A percentile compares a stretch with the other conserved stretches of the same genome.
phyloP scores from a whole-genome alignment of 2,113 vertebrate genomes.

The Nothocercus julius region DNA sequence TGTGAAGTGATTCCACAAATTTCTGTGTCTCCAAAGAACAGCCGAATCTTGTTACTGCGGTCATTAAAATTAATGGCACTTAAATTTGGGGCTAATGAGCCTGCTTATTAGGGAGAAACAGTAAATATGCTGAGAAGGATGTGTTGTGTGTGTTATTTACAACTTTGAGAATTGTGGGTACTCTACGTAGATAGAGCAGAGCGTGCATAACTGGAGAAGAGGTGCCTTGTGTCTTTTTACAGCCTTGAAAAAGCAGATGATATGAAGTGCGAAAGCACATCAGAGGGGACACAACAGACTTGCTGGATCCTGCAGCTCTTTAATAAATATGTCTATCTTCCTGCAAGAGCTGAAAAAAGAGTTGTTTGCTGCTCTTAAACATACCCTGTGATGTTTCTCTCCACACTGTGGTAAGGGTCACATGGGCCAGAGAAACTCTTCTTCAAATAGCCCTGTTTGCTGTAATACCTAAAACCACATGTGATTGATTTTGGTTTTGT shows the following conservation, averaged over 20 bases:
- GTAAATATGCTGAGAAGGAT: not conserved
- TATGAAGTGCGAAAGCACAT: not conserved
- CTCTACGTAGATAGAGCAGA: not conserved
- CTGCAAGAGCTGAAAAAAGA: not conserved
- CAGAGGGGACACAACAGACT: not conserved
- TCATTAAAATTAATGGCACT: conserved; percentile 28
- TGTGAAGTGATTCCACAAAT: fast-evolving
- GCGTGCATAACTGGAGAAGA: not conserved
- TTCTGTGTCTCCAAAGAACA: not conserved
- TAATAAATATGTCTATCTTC: not conserved
- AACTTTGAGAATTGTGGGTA: not conserved
- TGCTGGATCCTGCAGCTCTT: not conserved
- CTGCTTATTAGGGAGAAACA: not conserved
- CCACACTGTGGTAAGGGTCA: not conserved
- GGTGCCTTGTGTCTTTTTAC: not conserved
- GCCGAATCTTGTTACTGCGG: not conserved
- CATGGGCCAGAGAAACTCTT: not conserved
- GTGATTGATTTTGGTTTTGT: not conserved
- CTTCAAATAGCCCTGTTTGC: not conserved
- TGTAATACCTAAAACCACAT: not conserved
- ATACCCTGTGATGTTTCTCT: not conserved
- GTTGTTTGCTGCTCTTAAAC: not conserved
- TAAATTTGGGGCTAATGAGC: not conserved
- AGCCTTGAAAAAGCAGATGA: not conserved
- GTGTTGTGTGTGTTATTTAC: not conserved